phyloP scores from a whole-genome alignment of 2,797 vertebrate species.

The Sphenopsis melanotis region DNA sequence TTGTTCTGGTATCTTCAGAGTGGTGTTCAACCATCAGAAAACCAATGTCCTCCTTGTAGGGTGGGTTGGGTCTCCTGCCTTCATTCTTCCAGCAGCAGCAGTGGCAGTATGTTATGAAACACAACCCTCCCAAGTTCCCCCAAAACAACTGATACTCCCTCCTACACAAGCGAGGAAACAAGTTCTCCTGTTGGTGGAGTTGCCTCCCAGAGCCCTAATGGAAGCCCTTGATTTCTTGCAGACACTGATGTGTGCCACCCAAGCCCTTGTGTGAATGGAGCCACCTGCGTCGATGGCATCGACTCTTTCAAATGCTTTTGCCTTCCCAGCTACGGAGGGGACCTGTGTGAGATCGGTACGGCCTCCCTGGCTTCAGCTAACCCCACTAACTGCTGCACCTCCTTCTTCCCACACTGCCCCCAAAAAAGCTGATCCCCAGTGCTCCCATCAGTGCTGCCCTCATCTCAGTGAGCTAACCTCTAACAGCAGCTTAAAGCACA shows the following conservation, averaged over 20 bases:
- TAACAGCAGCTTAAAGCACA: conserved; percentile 32
- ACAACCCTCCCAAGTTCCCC: not conserved
- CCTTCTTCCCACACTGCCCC: not conserved
- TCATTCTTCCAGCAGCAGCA: conserved; percentile 45
- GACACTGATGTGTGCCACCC: conserved; percentile 94
- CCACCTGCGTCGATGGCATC: conserved; percentile 91
- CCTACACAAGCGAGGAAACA: conserved; percentile 31
- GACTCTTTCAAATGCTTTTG: conserved; percentile 99
- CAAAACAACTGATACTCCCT: not conserved
- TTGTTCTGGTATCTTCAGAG: not conserved
- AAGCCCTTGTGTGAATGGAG: conserved; percentile 97
- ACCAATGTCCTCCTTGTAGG: not conserved
- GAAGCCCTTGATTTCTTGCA: conserved; percentile 91
- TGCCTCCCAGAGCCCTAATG: conserved; percentile 81
- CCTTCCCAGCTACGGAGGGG: conserved; percentile 98
- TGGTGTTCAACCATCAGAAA: not conserved
- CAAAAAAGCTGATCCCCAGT: conserved; percentile 25
- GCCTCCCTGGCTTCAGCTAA: conserved; percentile 90
- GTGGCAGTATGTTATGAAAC: conserved; percentile 26
- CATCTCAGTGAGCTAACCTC: conserved; percentile 39
- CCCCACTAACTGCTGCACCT: conserved; percentile 79
- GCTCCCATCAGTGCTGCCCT: not conserved
- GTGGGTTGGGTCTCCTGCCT: conserved; percentile 1
- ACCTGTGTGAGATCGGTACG: conserved; percentile 95
- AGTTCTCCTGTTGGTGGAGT: conserved; percentile 43